Evolutionary conservation across 2,113 vertebrate species (phyloP).

Genomic region (Thomomys bottae): DNA sequence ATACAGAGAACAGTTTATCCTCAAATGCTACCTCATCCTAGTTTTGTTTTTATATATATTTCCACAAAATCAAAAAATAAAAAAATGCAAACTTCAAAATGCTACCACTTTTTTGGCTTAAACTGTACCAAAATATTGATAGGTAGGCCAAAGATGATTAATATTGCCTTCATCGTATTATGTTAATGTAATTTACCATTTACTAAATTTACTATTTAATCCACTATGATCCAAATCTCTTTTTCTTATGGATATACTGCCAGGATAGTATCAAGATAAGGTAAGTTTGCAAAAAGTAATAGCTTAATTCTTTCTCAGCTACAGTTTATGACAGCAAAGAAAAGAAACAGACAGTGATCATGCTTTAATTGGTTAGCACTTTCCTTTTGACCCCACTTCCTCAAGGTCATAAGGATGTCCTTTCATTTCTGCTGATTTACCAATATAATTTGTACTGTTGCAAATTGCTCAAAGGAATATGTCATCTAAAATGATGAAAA

Average conservation of each 20-base stretch:
- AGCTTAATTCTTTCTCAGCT: constrained; percentile 74
- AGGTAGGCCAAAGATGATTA: constrained; percentile 63
- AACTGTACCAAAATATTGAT: background rate
- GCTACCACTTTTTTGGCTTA: constrained; percentile 14
- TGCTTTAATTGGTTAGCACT: constrained; percentile 80
- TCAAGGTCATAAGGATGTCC: constrained; percentile 77
- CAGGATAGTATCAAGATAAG: constrained; percentile 58
- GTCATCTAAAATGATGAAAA: constrained; percentile 72
- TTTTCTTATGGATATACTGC: background rate
- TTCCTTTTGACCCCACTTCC: constrained; percentile 76
- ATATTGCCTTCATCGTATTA: constrained; percentile 52
- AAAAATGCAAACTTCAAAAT: background rate
- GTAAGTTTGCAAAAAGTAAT: constrained; percentile 74
- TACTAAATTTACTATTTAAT: constrained; percentile 38
- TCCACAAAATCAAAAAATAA: background rate
- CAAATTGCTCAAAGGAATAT: constrained; percentile 68
- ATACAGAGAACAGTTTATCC: background rate
- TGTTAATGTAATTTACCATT: background rate
- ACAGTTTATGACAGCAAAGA: constrained; percentile 79
- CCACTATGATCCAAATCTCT: background rate
- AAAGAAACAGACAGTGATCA: constrained; percentile 80
- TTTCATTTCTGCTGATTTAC: constrained; percentile 79
- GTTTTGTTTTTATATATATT: constrained; percentile 24
- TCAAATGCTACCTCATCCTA: background rate
- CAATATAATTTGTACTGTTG: constrained; percentile 73